These are phyloP conservation scores for Epirrita christyi DNA, from an alignment of 2,888 invertebrate genomes.

Conservation along the genomic window DNA sequence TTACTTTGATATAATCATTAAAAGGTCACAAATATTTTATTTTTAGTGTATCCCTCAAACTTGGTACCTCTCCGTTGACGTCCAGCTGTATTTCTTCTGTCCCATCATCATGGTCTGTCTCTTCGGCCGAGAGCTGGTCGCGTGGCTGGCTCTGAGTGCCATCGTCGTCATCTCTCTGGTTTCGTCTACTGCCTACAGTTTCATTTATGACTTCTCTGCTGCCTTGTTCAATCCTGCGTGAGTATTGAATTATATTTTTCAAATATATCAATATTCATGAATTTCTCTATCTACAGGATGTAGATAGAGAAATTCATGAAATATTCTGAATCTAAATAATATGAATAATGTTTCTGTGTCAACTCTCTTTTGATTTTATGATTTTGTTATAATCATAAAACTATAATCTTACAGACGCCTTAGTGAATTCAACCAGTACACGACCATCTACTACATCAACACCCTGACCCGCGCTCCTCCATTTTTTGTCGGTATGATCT, in stretches of 20 bases:
- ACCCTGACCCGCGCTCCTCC: constrained; percentile 61
- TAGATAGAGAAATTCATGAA: too few species aligned
- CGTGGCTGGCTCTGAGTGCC: constrained; percentile 47
- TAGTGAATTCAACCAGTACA: constrained; percentile 41
- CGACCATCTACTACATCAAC: constrained; percentile 56
- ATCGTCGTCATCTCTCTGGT: constrained; percentile 48
- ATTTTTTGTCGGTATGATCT: constrained; percentile 63
- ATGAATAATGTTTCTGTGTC: too few species aligned
- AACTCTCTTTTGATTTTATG: too few species aligned
- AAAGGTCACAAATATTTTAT: not conserved
- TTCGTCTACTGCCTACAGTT: constrained; percentile 56
- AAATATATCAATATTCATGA: too few species aligned
- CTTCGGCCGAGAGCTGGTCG: constrained; percentile 48
- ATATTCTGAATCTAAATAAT: too few species aligned
- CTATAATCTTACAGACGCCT: constrained; percentile 15
- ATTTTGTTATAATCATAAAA: too few species aligned
- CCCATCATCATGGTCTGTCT: constrained; percentile 56
- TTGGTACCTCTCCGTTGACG: constrained; percentile 67
- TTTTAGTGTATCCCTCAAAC: constrained; percentile 60
- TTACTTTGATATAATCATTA: constrained; percentile 1
- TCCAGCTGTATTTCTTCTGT: constrained; percentile 58
- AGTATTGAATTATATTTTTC: too few species aligned
- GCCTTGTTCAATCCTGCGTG: constrained; percentile 59
- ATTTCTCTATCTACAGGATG: too few species aligned
- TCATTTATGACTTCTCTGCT: constrained; percentile 59